phyloP scores from a whole-genome alignment of 2,888 invertebrate genomes.

The Polia nebulosa region DNA sequence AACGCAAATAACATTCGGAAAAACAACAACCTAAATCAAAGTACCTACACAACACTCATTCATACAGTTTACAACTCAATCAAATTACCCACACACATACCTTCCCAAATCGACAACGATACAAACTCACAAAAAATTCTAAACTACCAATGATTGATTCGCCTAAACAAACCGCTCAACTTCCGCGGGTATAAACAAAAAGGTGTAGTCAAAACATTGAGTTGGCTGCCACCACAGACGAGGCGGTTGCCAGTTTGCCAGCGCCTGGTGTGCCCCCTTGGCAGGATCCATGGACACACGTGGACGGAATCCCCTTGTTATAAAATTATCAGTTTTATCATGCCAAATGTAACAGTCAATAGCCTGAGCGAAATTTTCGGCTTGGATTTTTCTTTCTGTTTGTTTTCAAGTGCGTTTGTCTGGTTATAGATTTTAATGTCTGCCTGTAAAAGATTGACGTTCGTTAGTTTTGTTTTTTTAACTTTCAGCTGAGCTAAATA shows the following conservation, averaged over 20 bases:
- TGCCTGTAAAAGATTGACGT: not conserved
- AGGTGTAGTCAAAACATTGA: constrained; percentile 80
- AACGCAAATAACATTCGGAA: not conserved
- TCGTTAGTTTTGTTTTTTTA: constrained; percentile 14
- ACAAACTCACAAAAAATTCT: constrained; percentile 44
- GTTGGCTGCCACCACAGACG: constrained; percentile 78
- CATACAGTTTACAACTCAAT: constrained; percentile 42
- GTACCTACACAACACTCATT: constrained; percentile 22
- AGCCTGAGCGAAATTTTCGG: constrained; percentile 57
- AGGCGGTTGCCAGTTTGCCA: constrained; percentile 79
- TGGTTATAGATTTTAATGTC: constrained; percentile 1
- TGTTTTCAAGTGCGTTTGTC: constrained; percentile 31
- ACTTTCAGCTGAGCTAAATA: constrained; percentile 14
- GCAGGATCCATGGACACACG: constrained; percentile 70
- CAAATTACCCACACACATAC: constrained; percentile 44
- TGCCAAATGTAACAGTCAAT: constrained; percentile 66
- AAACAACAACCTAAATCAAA: not conserved
- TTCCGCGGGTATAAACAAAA: constrained; percentile 71
- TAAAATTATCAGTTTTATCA: constrained; percentile 65
- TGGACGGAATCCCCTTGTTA: constrained; percentile 72
- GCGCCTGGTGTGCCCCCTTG: constrained; percentile 79
- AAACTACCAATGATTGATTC: constrained; percentile 52
- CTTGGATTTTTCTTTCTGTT: constrained; percentile 25
- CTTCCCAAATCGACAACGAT: constrained; percentile 25
- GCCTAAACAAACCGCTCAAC: constrained; percentile 43